Conservation (phyloP, 2,113 vertebrate genomes). For the Crotalus viridis region DNA sequence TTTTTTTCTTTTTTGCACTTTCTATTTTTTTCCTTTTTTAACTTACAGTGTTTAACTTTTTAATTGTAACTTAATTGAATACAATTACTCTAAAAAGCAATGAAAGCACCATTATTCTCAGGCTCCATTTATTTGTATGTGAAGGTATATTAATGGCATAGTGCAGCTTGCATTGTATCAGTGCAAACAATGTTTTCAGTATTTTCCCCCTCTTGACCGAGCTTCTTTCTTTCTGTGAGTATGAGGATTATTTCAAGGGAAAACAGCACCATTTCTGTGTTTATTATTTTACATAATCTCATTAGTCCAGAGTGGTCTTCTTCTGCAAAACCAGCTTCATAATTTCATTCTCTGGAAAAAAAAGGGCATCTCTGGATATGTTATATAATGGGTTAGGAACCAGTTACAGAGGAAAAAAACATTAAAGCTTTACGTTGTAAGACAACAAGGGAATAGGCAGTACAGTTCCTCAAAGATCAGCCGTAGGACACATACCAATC, state of each 20-base stretch:
- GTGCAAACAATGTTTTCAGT: background rate
- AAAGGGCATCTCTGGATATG: background rate
- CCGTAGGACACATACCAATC: conserved; percentile 6
- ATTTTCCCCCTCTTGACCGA: background rate
- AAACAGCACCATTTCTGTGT: background rate
- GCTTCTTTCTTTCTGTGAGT: background rate
- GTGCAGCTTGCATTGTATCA: background rate
- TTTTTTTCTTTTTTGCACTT: background rate
- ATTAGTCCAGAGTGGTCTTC: background rate
- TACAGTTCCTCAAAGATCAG: background rate
- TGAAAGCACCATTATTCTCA: background rate
- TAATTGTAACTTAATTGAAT: background rate
- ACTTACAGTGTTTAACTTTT: background rate
- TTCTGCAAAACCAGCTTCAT: background rate
- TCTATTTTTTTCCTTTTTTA: background rate
- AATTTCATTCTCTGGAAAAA: background rate
- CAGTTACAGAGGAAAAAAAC: background rate
- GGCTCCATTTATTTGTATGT: background rate
- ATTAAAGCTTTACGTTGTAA: background rate
- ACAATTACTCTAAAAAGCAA: background rate
- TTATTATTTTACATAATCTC: background rate
- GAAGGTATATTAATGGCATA: background rate
- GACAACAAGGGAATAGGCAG: background rate
- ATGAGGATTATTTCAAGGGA: background rate
- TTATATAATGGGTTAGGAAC: background rate